Evolutionary conservation across 2,113 vertebrate genomes (phyloP).

Genomic region (Seriola rivoliana): DNA sequence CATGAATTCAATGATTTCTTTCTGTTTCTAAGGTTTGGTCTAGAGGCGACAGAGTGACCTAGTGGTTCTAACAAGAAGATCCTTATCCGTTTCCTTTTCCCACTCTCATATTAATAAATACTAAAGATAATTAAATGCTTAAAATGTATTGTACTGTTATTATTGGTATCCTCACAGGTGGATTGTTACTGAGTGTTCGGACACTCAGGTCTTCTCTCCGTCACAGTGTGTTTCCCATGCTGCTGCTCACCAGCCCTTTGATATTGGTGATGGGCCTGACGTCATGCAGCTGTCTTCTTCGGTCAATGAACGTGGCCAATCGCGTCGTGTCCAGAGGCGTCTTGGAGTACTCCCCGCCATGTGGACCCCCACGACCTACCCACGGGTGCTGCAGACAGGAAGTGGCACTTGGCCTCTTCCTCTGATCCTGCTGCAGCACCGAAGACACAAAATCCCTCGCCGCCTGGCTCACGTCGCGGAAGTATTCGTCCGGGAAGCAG

Average conservation of each 20-base stretch:
- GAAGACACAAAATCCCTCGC: constrained; percentile 93
- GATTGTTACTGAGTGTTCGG: background rate
- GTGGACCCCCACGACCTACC: constrained; percentile 89
- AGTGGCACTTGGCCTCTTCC: constrained; percentile 90
- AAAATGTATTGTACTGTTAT: background rate
- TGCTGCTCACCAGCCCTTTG: constrained; percentile 90
- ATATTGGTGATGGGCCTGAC: constrained; percentile 90
- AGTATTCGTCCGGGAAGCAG: constrained; percentile 96
- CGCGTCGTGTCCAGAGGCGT: constrained; percentile 93
- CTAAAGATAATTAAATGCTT: constrained; percentile 18
- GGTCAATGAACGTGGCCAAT: constrained; percentile 93
- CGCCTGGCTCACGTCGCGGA: constrained; percentile 90
- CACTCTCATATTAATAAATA: constrained; percentile 10
- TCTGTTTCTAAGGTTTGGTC: background rate
- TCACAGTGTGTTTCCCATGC: constrained; percentile 83
- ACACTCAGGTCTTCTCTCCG: background rate
- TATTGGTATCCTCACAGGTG: background rate
- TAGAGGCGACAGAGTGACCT: background rate
- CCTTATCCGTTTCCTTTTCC: background rate
- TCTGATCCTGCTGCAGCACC: constrained; percentile 91
- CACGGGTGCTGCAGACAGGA: constrained; percentile 96
- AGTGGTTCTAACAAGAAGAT: background rate
- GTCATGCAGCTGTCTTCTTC: constrained; percentile 93
- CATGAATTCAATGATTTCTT: background rate
- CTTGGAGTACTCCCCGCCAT: constrained; percentile 92